Conservation (phyloP, 2,888 invertebrate species). For the Heliconius ethilla region DNA sequence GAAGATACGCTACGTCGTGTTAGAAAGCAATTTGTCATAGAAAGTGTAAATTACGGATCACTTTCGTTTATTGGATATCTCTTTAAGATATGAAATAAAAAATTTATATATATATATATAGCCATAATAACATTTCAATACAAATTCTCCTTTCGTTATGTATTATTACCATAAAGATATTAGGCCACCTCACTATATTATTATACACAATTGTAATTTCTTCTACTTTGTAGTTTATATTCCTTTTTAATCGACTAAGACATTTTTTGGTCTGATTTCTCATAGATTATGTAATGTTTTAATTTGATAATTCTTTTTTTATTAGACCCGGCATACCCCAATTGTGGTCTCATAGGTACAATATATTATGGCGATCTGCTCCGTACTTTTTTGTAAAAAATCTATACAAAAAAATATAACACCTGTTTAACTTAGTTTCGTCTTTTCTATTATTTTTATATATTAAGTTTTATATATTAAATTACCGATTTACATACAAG, state of each 20-base stretch:
- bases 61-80: slow-evolving; percentile 60
- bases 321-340: too few relatives aligned
- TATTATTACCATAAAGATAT: neutral
- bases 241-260: too few relatives aligned
- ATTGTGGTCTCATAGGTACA: too few relatives aligned
- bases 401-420: too few relatives aligned
- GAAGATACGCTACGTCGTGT: slow-evolving; percentile 57
- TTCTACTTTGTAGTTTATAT: neutral
- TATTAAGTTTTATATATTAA: neutral
- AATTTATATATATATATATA: neutral
- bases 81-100: slow-evolving; percentile 42
- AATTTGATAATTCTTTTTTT: too few relatives aligned
- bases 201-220: neutral
- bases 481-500: neutral
- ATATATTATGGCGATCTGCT: too few relatives aligned
- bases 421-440: too few relatives aligned
- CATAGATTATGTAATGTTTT: too few relatives aligned
- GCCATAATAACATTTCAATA: too few relatives aligned
- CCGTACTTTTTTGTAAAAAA: neutral
- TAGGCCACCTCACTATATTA: neutral
- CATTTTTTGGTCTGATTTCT: too few relatives aligned
- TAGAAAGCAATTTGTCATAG: slow-evolving; percentile 70
- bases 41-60: slow-evolving; percentile 67
- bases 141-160: neutral
- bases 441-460: neutral